These are phyloP conservation scores for Coenonympha arcania DNA, from an alignment of 2,888 invertebrate species.

Conservation along the genomic window DNA sequence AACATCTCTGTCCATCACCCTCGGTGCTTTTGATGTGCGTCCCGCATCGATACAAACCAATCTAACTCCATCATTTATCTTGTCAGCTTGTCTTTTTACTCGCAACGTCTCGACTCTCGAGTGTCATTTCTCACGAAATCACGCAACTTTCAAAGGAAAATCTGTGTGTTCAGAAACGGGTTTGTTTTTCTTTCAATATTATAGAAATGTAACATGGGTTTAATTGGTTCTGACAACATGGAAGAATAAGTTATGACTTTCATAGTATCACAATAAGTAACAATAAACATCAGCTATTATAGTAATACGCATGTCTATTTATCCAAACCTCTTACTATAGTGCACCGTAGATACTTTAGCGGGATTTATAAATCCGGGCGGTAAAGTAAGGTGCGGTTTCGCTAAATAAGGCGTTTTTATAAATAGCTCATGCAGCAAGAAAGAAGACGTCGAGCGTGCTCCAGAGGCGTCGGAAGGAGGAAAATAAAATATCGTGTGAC, in stretches of 20 bases:
- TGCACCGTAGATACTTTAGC: not conserved
- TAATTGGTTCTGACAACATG: not conserved
- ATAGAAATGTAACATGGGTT: not conserved
- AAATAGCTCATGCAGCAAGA: slow-evolving; percentile 58
- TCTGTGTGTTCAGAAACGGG: slow-evolving; percentile 11
- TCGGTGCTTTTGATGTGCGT: slow-evolving; percentile 54
- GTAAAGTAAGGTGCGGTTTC: slow-evolving; percentile 37
- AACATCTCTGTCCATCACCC: slow-evolving; percentile 50
- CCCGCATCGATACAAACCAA: slow-evolving; percentile 45
- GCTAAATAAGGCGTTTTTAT: slow-evolving; percentile 62
- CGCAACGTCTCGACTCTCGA: slow-evolving; percentile 36
- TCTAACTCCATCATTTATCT: slow-evolving; percentile 50
- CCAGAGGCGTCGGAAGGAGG: slow-evolving; percentile 43
- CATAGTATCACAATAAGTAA: no score
- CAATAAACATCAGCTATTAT: no score
- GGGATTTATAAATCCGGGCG: slow-evolving; percentile 30
- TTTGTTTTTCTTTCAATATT: slow-evolving; percentile 1
- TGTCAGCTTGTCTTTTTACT: slow-evolving; percentile 51
- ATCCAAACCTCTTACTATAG: not conserved
- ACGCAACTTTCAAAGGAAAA: slow-evolving; percentile 21
- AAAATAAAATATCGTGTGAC: slow-evolving; percentile 65
- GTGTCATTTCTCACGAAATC: slow-evolving; percentile 42
- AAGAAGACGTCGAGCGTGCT: slow-evolving; percentile 54
- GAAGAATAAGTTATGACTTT: not conserved
- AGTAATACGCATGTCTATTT: not conserved